Evolutionary conservation across 2,797 vertebrate species (phyloP).

Genomic region (Myotis daubentonii): DNA sequence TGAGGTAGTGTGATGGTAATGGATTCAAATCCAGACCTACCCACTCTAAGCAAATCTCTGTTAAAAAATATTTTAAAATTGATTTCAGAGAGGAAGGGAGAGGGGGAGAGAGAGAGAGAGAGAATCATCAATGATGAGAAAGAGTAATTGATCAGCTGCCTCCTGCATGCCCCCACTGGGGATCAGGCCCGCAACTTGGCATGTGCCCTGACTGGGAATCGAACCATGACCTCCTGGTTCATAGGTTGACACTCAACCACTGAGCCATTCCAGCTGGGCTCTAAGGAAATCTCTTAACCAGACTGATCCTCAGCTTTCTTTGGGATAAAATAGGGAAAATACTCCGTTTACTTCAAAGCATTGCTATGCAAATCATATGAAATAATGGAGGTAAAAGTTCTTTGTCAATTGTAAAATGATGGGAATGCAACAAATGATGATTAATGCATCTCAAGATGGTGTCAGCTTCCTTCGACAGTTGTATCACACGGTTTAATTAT

Average conservation of each 20-base stretch:
- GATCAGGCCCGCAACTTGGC: too few species aligned
- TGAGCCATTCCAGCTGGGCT: not conserved
- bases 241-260: too few species aligned
- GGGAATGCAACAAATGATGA: conserved; percentile 41
- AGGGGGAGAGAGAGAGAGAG: too few species aligned
- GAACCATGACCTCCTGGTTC: too few species aligned
- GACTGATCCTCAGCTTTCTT: not conserved
- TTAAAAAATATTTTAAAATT: too few species aligned
- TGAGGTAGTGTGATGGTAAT: not conserved
- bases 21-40: not conserved
- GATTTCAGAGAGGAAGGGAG: too few species aligned
- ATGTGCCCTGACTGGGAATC: too few species aligned
- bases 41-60: not conserved
- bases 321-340: not conserved
- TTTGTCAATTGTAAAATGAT: conserved; percentile 35
- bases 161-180: too few species aligned
- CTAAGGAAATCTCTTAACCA: not conserved
- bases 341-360: not conserved
- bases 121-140: too few species aligned
- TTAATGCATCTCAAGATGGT: conserved; percentile 49
- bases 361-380: not conserved
- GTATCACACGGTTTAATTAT: conserved; percentile 52
- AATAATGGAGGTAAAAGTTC: conserved; percentile 23
- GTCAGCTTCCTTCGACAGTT: conserved; percentile 16
- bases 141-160: too few species aligned